Conservation (phyloP, 2,113 vertebrate genomes). For the Catagonus wagneri region DNA sequence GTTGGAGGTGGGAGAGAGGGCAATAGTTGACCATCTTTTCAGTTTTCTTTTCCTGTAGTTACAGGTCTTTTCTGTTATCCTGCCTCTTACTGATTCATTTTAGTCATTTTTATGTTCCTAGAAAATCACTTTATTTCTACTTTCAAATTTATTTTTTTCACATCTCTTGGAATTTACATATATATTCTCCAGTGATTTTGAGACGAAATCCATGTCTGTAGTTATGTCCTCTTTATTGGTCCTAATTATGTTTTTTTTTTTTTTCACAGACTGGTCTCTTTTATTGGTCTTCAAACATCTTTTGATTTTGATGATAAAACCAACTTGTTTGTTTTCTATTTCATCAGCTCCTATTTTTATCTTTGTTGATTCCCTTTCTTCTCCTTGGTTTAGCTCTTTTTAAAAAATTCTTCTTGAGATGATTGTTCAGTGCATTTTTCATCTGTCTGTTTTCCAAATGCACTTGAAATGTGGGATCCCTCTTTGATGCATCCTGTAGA, state of each 20-base stretch:
- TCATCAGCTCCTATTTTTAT: background rate
- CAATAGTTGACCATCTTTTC: background rate
- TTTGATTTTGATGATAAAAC: constrained; percentile 5
- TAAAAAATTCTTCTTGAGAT: background rate
- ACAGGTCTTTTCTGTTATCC: background rate
- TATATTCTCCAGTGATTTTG: background rate
- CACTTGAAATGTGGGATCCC: background rate
- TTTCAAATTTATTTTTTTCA: background rate
- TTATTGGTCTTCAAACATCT: background rate
- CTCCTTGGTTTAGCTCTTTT: background rate
- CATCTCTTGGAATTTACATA: background rate
- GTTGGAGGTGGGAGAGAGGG: background rate
- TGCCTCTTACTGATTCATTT: background rate
- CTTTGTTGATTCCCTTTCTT: constrained; percentile 9
- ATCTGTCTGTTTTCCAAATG: background rate
- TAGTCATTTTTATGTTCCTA: background rate
- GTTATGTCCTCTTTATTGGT: background rate
- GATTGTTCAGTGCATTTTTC: background rate
- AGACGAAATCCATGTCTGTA: background rate
- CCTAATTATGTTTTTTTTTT: background rate
- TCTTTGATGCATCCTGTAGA: background rate
- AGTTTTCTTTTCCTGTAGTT: background rate
- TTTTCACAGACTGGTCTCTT: background rate
- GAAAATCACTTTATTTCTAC: background rate
- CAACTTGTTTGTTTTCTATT: background rate